Percentiles rank a stretch among this genome's conserved stretches.
phyloP scores from a whole-genome alignment of 2,888 invertebrate species.

The Keiferia lycopersicella region DNA sequence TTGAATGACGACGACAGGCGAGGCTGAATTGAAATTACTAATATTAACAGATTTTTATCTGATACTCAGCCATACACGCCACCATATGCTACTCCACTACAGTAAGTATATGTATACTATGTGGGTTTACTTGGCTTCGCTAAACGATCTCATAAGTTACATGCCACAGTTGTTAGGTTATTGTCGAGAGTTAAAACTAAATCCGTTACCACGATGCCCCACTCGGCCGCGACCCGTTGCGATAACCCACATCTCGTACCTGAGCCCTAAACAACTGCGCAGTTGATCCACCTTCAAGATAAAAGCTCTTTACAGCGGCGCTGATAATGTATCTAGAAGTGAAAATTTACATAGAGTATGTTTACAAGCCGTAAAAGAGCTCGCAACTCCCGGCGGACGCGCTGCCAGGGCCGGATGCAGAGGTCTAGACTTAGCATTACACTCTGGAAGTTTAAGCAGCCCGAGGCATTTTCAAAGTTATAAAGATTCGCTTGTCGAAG shows the following conservation, averaged over 20 bases:
- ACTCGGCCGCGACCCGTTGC: not conserved
- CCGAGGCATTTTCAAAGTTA: not conserved
- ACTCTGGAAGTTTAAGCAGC: not conserved
- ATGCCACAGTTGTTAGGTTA: not conserved
- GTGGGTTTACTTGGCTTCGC: not conserved
- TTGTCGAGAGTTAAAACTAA: not conserved
- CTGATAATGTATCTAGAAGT: constrained; percentile 22
- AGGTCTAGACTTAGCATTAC: not conserved
- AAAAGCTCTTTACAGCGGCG: constrained; percentile 5
- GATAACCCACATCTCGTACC: constrained; percentile 9
- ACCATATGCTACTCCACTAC: not conserved
- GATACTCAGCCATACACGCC: not conserved
- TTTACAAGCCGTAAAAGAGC: constrained; percentile 21
- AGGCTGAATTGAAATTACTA: not conserved
- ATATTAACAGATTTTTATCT: not conserved
- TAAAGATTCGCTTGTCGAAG: not conserved
- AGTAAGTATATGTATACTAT: not conserved
- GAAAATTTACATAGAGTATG: constrained; percentile 20
- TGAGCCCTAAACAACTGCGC: constrained; percentile 1
- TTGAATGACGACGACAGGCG: constrained; percentile 1
- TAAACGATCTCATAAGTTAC: not conserved
- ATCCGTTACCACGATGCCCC: not conserved
- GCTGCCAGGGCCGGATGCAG: not conserved
- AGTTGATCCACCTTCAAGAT: constrained; percentile 1
- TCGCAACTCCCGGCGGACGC: not conserved